phyloP scores from a whole-genome alignment of 2,113 vertebrate species.

The Peucedramus taeniatus region DNA sequence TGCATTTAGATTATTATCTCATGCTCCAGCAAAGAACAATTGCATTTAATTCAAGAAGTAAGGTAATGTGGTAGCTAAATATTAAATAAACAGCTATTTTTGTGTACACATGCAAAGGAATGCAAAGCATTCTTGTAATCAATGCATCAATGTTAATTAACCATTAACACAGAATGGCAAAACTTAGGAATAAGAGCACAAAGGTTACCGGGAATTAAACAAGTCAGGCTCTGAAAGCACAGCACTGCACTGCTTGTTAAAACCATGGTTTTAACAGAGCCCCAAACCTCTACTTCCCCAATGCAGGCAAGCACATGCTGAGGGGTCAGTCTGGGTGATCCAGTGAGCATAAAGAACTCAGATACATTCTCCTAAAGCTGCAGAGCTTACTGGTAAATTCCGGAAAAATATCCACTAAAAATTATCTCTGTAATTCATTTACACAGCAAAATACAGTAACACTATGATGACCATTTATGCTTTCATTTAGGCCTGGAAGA shows the following conservation, averaged over 20 bases:
- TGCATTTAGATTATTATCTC: slow-evolving; percentile 70
- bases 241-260: background rate
- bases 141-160: background rate
- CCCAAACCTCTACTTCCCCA: background rate
- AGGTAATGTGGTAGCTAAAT: slow-evolving; percentile 31
- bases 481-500: background rate
- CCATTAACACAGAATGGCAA: background rate
- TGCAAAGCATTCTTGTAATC: slow-evolving; percentile 37
- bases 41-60: slow-evolving; percentile 59
- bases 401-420: background rate
- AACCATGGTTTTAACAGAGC: background rate
- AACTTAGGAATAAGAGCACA: background rate
- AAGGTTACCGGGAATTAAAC: background rate
- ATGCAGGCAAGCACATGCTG: background rate
- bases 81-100: slow-evolving; percentile 58
- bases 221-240: background rate
- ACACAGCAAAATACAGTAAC: background rate
- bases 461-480: background rate
- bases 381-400: background rate
- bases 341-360: background rate
- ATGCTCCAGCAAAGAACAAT: slow-evolving; percentile 28
- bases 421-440: background rate
- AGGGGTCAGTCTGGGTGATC: background rate
- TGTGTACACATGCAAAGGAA: slow-evolving; percentile 49
- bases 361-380: background rate